Conservation (phyloP, 2,888 invertebrate species). For the Tenodera sinensis region DNA sequence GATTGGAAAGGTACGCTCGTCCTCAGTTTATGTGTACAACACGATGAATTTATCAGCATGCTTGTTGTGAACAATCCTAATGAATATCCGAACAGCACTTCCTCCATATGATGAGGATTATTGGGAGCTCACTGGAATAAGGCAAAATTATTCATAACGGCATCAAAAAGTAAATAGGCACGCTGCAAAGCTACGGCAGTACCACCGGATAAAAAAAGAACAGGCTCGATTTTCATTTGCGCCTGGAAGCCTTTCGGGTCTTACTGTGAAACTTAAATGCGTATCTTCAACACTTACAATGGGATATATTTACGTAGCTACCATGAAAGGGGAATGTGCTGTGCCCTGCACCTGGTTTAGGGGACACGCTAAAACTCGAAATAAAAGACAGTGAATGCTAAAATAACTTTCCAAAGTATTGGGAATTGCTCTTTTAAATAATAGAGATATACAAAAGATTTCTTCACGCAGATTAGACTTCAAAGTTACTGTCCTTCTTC, state of each 20-base stretch:
- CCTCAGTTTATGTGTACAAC: not conserved
- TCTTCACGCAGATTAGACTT: too few species aligned
- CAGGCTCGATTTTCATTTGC: not conserved
- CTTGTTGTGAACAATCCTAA: not conserved
- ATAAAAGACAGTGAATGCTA: too few species aligned
- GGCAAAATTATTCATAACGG: not conserved
- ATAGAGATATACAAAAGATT: too few species aligned
- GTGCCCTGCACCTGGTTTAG: too few species aligned
- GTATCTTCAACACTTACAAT: too few species aligned
- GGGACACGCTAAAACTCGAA: too few species aligned
- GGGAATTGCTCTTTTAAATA: too few species aligned
- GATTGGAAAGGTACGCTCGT: not conserved
- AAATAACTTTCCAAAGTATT: too few species aligned
- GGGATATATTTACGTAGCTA: too few species aligned
- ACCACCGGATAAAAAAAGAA: not conserved
- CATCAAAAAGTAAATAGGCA: not conserved
- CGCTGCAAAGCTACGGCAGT: not conserved
- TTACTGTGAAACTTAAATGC: too few species aligned
- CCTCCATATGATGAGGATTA: not conserved
- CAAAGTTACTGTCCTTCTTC: too few species aligned
- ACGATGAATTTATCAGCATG: not conserved
- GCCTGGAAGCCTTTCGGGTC: not conserved
- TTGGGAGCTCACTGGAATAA: not conserved
- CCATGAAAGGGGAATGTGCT: too few species aligned
- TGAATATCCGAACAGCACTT: not conserved